These are phyloP conservation scores for Scrobipalpa atriplicella DNA, from an alignment of 2,888 invertebrate species.

Conservation along the genomic window DNA sequence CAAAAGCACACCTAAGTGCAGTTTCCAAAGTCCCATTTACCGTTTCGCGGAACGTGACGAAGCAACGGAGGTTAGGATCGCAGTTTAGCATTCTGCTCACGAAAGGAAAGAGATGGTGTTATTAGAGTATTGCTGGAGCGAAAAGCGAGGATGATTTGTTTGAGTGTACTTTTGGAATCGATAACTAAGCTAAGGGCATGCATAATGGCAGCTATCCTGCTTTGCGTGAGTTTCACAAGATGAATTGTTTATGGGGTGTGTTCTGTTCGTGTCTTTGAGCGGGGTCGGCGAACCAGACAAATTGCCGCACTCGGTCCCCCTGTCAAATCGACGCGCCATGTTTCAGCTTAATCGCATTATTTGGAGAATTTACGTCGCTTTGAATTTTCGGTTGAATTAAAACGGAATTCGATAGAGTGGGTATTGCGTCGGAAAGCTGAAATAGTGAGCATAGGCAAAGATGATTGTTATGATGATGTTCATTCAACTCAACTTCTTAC, in stretches of 20 bases:
- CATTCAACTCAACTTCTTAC: neutral
- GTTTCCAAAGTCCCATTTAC: constrained; percentile 61
- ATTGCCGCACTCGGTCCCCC: constrained; percentile 59
- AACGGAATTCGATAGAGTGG: constrained; percentile 40
- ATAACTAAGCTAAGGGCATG: constrained; percentile 52
- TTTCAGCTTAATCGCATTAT: constrained; percentile 63
- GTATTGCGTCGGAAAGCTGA: neutral
- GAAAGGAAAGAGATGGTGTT: constrained; percentile 57
- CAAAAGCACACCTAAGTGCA: constrained; percentile 60
- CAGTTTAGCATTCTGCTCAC: constrained; percentile 59
- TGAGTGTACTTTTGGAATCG: constrained; percentile 57
- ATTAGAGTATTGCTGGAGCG: constrained; percentile 50
- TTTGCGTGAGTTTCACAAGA: constrained; percentile 57
- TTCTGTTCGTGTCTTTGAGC: constrained; percentile 51
- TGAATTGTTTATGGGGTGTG: constrained; percentile 63
- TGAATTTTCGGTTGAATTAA: constrained; percentile 51
- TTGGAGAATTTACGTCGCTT: constrained; percentile 55
- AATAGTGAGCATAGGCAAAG: neutral
- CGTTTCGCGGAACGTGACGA: constrained; percentile 47
- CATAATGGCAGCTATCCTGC: constrained; percentile 53
- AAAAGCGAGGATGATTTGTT: constrained; percentile 57
- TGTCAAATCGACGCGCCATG: constrained; percentile 55
- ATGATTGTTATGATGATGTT: neutral
- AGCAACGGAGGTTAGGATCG: constrained; percentile 54
- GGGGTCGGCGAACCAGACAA: constrained; percentile 70